phyloP scores from a whole-genome alignment of 1,140 invertebrate species.

The Dendroctonus valens region DNA sequence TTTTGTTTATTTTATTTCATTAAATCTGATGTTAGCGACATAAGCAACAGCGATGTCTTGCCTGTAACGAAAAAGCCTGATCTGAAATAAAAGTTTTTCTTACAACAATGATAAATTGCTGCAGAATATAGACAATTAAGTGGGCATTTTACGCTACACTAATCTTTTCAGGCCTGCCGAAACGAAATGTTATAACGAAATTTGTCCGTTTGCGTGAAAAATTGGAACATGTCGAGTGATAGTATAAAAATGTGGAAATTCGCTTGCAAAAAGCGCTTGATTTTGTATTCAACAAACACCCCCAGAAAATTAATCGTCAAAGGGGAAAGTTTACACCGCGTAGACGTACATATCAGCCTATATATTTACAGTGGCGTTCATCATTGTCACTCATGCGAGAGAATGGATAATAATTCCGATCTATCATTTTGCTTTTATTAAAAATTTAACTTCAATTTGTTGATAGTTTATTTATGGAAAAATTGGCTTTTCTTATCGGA shows the following conservation, averaged over 20 bases:
- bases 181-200: slow-evolving; percentile 25
- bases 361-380: slow-evolving; percentile 24
- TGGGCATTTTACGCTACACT: too few species aligned
- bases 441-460: background rate
- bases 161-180: background rate
- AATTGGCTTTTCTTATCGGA: too few species aligned
- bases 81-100: too few species aligned
- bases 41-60: too few species aligned
- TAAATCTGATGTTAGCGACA: too few species aligned
- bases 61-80: too few species aligned
- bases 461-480: background rate
- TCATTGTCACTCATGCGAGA: background rate
- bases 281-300: slow-evolving; percentile 32
- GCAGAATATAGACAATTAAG: too few species aligned
- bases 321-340: slow-evolving; percentile 30
- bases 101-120: too few species aligned
- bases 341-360: slow-evolving; percentile 27
- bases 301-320: slow-evolving; percentile 31
- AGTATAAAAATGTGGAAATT: slow-evolving; percentile 30
- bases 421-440: background rate
- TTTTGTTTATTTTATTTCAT: too few species aligned
- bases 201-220: slow-evolving; percentile 24
- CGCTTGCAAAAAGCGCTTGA: slow-evolving; percentile 25
- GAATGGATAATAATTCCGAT: too few species aligned
- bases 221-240: slow-evolving; percentile 30